Base-by-base conservation (phyloP, 2,113 vertebrate species). In the Oryzias melastigma region DNA sequence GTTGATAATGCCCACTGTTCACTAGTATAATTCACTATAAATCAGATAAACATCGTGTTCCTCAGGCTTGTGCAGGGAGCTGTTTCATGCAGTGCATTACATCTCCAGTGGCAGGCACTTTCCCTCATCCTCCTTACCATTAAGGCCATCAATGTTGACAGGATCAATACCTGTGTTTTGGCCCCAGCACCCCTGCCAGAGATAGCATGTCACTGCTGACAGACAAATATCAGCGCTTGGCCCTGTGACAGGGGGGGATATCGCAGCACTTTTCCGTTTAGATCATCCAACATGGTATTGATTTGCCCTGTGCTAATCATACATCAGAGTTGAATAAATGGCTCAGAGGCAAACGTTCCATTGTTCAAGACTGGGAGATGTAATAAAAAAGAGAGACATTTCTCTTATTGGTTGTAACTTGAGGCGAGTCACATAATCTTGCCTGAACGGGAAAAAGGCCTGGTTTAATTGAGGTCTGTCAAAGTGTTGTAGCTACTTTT, bases 291-390 rank as follows among this genome's bases (percentile, higher is more conserved):
- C 94, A 95, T 91, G 94, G 93, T 96, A 98, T 99, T 95, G 97
- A 99, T 99, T 95, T 92, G 91, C 93, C 92, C 93, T 89, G 93
- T 93, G 94, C 93, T 96, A 95, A 95, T 96, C 95, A 97, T 96
- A 95, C 94, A 94, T 95, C 95, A 96, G 94, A 93, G 93, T 91
- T 93, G 94, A 96, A 97, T 95, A 96, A 96, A 98, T 95, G 94
- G 95, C 95, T 96, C 91, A 92, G 93, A 95, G 95, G 95, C 95
- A 96, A 95, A 94, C 91, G 89, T 90, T 92, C 93, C 78, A 94
- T 96, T 96, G 95, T 97, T 97, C 96, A 95, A 93, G 91, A 94
- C 91, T 93, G 92, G 93, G 93, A 95, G 94, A 94, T 93, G 92
- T 93, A 96, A 96, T 96, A 95, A 96, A 95, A 62, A 94, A 92